Percentiles rank a stretch among this genome's conserved stretches.
Conservation (phyloP, 2,113 vertebrate genomes). For the Melanocharis versteri region DNA sequence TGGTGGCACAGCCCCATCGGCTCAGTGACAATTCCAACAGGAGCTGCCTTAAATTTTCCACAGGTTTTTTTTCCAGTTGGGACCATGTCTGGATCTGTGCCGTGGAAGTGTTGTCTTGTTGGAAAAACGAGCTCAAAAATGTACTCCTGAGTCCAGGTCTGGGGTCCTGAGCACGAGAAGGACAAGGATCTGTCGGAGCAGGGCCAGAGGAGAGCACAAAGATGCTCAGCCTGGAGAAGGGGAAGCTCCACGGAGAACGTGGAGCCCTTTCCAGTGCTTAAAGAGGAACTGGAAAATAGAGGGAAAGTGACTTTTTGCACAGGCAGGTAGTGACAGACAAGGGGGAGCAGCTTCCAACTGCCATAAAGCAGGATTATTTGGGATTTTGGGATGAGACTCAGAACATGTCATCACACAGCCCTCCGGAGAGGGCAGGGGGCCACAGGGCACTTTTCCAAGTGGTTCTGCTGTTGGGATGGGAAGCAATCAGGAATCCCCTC, state of each 20-base stretch:
- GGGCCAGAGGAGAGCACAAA: neutral
- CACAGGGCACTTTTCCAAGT: neutral
- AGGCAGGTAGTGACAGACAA: neutral
- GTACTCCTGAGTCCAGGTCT: neutral
- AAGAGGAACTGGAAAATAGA: neutral
- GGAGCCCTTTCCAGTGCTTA: neutral
- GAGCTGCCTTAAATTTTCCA: neutral
- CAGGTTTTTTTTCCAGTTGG: neutral
- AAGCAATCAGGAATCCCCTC: neutral
- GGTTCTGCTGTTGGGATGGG: neutral
- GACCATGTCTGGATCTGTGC: rapidly evolving
- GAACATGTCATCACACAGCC: neutral
- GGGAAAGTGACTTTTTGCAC: neutral
- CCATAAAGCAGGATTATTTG: neutral
- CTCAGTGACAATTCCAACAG: neutral
- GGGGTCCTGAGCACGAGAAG: neutral
- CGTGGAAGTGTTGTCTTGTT: rapidly evolving
- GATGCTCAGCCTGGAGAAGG: neutral
- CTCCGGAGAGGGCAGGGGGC: neutral
- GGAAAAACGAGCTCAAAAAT: neutral
- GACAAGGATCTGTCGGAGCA: neutral
- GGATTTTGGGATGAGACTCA: neutral
- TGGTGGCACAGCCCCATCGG: rapidly evolving
- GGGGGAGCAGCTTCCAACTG: neutral
- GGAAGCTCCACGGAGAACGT: neutral